phyloP scores from a whole-genome alignment of 2,888 invertebrate species.

The Macaria notata region DNA sequence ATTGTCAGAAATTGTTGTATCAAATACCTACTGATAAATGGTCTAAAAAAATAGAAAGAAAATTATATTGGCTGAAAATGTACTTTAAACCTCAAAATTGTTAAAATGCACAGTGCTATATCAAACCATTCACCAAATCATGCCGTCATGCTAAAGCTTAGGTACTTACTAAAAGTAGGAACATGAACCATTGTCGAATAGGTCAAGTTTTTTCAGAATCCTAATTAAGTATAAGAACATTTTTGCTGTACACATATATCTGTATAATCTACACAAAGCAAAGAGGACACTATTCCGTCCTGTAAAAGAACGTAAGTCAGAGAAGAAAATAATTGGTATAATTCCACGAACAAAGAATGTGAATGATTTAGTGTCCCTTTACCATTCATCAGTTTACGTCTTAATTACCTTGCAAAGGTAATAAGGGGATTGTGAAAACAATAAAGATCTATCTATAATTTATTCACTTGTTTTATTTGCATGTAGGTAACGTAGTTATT shows the following conservation, averaged over 20 bases:
- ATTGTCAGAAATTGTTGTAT: no score
- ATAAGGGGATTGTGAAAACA: slow-evolving; percentile 57
- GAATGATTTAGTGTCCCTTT: slow-evolving; percentile 66
- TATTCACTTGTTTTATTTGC: slow-evolving; percentile 21
- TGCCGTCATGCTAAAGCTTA: slow-evolving; percentile 75
- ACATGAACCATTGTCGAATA: slow-evolving; percentile 60
- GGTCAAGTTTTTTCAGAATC: slow-evolving; percentile 73
- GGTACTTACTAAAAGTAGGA: slow-evolving; percentile 62
- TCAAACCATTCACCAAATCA: slow-evolving; percentile 35
- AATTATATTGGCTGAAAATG: no score
- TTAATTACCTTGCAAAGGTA: slow-evolving; percentile 76
- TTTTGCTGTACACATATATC: slow-evolving; percentile 67
- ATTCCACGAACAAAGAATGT: slow-evolving; percentile 40
- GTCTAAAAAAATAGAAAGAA: no score
- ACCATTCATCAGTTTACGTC: slow-evolving; percentile 55
- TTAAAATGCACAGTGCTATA: slow-evolving; percentile 12
- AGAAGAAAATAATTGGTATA: slow-evolving; percentile 25
- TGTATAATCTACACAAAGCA: slow-evolving; percentile 32
- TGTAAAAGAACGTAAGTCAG: slow-evolving; percentile 39
- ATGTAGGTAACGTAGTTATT: no score
- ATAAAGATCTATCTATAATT: slow-evolving; percentile 44
- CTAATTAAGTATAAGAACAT: slow-evolving; percentile 63
- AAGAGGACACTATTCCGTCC: slow-evolving; percentile 63
- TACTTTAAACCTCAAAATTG: no score
- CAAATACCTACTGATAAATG: no score